Percentiles rank a stretch among this genome's conserved stretches.
Conservation (phyloP, 1,140 invertebrate genomes). For the Drosophila oshimai region DNA sequence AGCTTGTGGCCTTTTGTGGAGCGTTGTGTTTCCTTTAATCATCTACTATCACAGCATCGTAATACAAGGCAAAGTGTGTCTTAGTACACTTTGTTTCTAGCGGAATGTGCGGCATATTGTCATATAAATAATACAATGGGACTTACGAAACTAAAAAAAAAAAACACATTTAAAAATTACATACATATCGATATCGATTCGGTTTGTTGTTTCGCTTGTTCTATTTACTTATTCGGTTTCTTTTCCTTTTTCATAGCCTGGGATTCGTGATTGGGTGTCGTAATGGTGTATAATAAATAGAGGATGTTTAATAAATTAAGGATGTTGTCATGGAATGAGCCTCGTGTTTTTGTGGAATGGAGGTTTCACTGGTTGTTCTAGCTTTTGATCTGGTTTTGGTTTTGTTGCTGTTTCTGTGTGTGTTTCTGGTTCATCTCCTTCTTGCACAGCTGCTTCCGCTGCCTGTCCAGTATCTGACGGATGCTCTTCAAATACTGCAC, state of each 20-base stretch:
- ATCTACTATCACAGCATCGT: conserved; percentile 71
- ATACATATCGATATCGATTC: conserved; percentile 2
- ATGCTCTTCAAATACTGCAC: conserved; percentile 43
- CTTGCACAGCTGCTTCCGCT: conserved; percentile 4
- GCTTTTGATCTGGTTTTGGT: background rate
- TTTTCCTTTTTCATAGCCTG: conserved; percentile 46
- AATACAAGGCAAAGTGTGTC: conserved; percentile 57
- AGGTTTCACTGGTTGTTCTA: conserved; percentile 17
- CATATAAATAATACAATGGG: conserved; percentile 56
- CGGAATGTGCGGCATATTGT: conserved; percentile 36
- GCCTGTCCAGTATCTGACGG: conserved; percentile 20
- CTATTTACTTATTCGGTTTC: conserved; percentile 24
- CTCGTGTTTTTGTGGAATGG: conserved; percentile 32
- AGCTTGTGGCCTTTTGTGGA: background rate
- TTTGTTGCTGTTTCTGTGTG: no score
- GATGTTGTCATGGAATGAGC: conserved; percentile 39
- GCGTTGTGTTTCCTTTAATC: conserved; percentile 22
- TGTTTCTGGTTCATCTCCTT: background rate
- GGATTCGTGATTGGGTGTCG: background rate
- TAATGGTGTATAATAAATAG: conserved; percentile 39
- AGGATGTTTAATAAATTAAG: conserved; percentile 39
- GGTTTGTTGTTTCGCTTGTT: conserved; percentile 5
- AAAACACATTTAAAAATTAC: background rate
- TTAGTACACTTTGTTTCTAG: conserved; percentile 29
- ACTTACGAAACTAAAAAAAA: conserved; percentile 21